Evolutionary conservation across 2,797 vertebrate genomes (phyloP).

Genomic region (Cygnus olor): DNA sequence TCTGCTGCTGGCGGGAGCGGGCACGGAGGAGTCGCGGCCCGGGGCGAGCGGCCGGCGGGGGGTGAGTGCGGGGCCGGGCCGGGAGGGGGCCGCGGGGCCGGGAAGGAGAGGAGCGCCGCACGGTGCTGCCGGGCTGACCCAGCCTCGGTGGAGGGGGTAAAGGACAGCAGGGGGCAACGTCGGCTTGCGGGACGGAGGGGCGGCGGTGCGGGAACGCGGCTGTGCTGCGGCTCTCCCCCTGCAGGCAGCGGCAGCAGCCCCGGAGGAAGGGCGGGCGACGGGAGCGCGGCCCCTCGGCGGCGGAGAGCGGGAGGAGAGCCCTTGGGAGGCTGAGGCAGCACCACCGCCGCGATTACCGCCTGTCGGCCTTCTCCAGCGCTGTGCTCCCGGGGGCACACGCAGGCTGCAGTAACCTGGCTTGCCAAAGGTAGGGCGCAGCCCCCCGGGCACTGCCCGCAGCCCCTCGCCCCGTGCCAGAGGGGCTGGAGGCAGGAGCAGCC

Average conservation of each 20-base stretch:
- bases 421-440: conserved; percentile 30
- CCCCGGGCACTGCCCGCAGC: no score
- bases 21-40: neutral
- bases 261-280: neutral
- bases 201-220: neutral
- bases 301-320: neutral
- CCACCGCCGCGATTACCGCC: conserved; percentile 43
- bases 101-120: neutral
- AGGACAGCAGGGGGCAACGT: no score
- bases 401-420: conserved; percentile 26
- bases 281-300: neutral
- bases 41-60: neutral
- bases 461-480: neutral
- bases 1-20: neutral
- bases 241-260: conserved; percentile 24
- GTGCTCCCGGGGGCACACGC: conserved; percentile 21
- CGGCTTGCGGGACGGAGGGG: no score
- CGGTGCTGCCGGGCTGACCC: no score
- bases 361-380: neutral
- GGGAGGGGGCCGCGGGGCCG: no score
- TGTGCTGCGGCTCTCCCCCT: neutral
- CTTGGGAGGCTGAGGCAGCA: conserved; percentile 45
- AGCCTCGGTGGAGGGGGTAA: no score
- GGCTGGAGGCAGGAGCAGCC: neutral
- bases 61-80: neutral